A percentile compares a stretch with the other conserved stretches of the same genome.
Conservation (phyloP, 2,797 vertebrate species). For the Neosilurus hyrtlii region DNA sequence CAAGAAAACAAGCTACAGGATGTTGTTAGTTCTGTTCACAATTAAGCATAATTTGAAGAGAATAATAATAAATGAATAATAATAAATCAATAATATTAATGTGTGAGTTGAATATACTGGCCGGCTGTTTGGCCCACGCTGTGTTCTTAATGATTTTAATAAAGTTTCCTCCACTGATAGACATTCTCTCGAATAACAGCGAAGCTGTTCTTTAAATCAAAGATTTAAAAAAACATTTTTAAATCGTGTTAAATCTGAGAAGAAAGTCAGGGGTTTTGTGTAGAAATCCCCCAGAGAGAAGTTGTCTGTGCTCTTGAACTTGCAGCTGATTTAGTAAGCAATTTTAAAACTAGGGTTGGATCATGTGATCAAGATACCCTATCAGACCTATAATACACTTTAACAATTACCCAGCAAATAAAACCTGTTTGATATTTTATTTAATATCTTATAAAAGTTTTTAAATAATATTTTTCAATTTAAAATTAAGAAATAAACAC, state of each 20-base stretch:
- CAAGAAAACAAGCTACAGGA: neutral
- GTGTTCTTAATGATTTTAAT: neutral
- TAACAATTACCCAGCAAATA: neutral
- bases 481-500: neutral
- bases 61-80: neutral
- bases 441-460: neutral
- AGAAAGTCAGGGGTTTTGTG: neutral
- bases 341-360: neutral
- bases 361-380: neutral
- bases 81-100: conserved; percentile 5
- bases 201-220: too few relatives aligned
- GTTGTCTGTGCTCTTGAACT: too few relatives aligned
- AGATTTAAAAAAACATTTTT: too few relatives aligned
- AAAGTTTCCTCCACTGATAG: neutral
- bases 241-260: neutral
- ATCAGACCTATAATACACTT: neutral
- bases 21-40: neutral
- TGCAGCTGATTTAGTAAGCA: neutral
- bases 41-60: neutral
- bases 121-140: neutral
- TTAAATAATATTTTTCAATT: too few relatives aligned
- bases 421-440: neutral
- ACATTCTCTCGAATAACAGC: neutral
- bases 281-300: too few relatives aligned
- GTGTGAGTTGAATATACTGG: neutral